phyloP scores from a whole-genome alignment of 2,113 vertebrate genomes.

The Phocoena phocoena region DNA sequence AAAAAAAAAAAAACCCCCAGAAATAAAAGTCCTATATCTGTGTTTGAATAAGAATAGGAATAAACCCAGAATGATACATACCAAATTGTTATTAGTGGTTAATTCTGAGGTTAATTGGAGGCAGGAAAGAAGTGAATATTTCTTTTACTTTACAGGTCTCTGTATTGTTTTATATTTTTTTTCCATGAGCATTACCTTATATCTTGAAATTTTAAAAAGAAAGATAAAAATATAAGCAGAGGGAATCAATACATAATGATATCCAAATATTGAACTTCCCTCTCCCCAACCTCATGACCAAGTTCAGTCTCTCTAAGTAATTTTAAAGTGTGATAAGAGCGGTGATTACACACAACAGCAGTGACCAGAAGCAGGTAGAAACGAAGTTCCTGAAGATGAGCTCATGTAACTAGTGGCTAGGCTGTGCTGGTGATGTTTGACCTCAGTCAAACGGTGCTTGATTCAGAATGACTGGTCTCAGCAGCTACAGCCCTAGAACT shows the following conservation, averaged over 20 bases:
- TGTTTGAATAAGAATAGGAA: too few species aligned
- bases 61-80: too few species aligned
- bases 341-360: neutral
- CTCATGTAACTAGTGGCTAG: neutral
- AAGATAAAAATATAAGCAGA: neutral
- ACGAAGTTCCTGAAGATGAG: neutral
- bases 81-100: neutral
- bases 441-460: neutral
- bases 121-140: neutral
- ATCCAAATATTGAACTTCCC: neutral
- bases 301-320: neutral
- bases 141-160: neutral
- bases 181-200: neutral
- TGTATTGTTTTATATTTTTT: constrained; percentile 1
- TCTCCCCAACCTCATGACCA: neutral
- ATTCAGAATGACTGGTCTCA: neutral
- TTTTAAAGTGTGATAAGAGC: neutral
- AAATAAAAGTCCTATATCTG: too few species aligned
- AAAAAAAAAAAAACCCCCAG: too few species aligned
- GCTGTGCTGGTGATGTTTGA: neutral
- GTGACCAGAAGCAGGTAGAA: neutral
- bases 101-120: neutral
- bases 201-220: neutral
- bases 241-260: neutral
- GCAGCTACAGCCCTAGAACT: too few species aligned